Evolutionary conservation across 2,888 invertebrate genomes (phyloP), one percentile per base, ranked within the genome.

Genomic region (Troilus luridus): DNA sequence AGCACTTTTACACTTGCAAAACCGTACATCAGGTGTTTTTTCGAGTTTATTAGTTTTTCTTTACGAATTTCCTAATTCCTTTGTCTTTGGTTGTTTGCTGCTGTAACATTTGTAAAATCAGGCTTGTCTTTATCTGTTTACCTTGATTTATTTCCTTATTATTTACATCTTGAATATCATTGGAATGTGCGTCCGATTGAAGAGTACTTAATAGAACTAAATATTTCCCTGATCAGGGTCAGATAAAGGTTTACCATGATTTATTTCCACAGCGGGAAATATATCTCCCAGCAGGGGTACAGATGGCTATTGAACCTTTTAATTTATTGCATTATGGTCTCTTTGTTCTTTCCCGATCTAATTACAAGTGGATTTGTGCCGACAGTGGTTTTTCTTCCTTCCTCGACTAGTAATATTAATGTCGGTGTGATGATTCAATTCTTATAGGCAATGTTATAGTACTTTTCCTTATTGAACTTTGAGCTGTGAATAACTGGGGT

Each of bases 321-420:
- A 77, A 77, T 77, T 77, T 77, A 77, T 77, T 77, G 9, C 72
- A 77, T 77, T 41, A 77, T 77, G 5, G 17, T 41, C 41, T 77
- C 41, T 77, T 77, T 77, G 72, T 77, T 41, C 19, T 8, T 7
- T 12, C 7, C 12, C 0, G 27, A 41, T 9, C 72, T 77, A 77
- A 77, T 77, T 77, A 77, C 72, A 77, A 41, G 27, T 77, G 72
- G 41, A 41, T 41, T 77, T 6, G 8, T 77, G 72, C 41, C 27
- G 27, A 41, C 24, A 0, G 72, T 41, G 7, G 41, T 41, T 41
- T 19, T 77, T 27, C 17, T 77, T 77, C 27, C 9, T 27, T 6
- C 27, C 72, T 19, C 59, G 2, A 27, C 17, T 27, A 17, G 14
- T 24, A 19, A 19, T 77, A 77, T 77, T 77, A 24, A 67, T 14